Evolutionary conservation across 2,113 vertebrate species (phyloP).

Genomic region (Motacilla alba): DNA sequence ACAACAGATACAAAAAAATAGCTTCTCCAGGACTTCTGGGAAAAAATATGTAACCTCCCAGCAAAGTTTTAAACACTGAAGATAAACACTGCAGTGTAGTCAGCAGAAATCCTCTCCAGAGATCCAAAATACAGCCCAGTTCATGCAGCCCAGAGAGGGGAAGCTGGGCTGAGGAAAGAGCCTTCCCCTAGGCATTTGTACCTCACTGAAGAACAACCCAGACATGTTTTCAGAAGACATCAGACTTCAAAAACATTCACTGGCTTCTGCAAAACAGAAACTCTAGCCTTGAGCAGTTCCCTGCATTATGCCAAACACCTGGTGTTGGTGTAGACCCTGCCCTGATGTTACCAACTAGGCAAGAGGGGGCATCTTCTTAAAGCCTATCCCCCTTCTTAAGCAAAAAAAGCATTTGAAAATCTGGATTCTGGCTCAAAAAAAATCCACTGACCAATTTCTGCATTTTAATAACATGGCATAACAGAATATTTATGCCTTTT

Average conservation of each 20-base stretch:
- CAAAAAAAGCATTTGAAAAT: not conserved
- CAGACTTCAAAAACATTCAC: not conserved
- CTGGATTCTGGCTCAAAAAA: not conserved
- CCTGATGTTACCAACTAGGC: not conserved
- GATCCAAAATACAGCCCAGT: not conserved
- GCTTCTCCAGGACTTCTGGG: not conserved
- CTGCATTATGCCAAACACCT: not conserved
- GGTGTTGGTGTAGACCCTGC: not conserved
- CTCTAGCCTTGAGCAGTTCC: not conserved
- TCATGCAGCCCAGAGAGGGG: not conserved
- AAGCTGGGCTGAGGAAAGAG: not conserved
- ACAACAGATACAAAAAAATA: not conserved
- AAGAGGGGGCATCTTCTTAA: not conserved
- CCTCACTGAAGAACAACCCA: not conserved
- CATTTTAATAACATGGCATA: not conserved
- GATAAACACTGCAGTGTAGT: not conserved
- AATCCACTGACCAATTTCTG: not conserved
- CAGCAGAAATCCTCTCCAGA: not conserved
- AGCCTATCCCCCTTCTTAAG: not conserved
- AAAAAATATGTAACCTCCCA: not conserved
- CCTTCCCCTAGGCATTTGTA: rapidly evolving
- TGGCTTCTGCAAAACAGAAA: not conserved
- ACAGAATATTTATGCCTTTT: not conserved
- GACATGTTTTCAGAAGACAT: not conserved
- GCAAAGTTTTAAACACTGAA: not conserved